Evolutionary conservation across 2,888 invertebrate genomes (phyloP), one percentile per base, ranked within the genome.

Genomic region (Pimpla rufipes): DNA sequence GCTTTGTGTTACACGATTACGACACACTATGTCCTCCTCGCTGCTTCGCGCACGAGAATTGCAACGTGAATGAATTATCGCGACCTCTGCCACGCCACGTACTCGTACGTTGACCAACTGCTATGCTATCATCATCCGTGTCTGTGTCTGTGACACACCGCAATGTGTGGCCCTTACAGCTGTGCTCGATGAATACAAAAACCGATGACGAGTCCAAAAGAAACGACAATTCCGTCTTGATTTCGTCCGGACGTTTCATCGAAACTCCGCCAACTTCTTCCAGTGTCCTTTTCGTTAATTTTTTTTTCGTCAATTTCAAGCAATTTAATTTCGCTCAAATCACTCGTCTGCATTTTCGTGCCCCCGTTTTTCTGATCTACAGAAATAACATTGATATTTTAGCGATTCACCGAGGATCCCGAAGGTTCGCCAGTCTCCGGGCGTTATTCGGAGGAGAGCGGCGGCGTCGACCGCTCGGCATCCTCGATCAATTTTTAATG

Each of bases 81-180:
- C 67, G 52, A 76, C 67, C 59, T 52, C 23, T 67, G 75, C 23
- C 57, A 59, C 71, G 66, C 21, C 79, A 21, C 64, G 76, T 40
- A 68, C 50, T 71, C 67, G 67, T 42, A 68, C 67, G 47, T 76
- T 71, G 37, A 73, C 52, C 75, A 79, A 67, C 52, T 70, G 11
- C 11, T 35, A 6, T 29, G 29, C 35, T 59, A 29, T 35, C 1
- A 3, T 29, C 35, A 13, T 42, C 7, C 42, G 42, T 8, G 11
- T 29, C 6, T 35, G 23, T n/a, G 35, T 59, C 23, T 55, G 29
- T 23, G 7, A 16, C 16, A 42, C 52, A n/a, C 21, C 18, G 10
- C n/a, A 29, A 11, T 52, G 37, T 18, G 29, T 29, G 45, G 18
- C 29, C 45, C 66, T 47, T 66, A 45, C 13, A 47, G 23, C 29